A percentile compares a stretch with the other conserved stretches of the same genome.
phyloP scores from a whole-genome alignment of 1,140 invertebrate species.

The Mycetomoellerius zeteki region DNA sequence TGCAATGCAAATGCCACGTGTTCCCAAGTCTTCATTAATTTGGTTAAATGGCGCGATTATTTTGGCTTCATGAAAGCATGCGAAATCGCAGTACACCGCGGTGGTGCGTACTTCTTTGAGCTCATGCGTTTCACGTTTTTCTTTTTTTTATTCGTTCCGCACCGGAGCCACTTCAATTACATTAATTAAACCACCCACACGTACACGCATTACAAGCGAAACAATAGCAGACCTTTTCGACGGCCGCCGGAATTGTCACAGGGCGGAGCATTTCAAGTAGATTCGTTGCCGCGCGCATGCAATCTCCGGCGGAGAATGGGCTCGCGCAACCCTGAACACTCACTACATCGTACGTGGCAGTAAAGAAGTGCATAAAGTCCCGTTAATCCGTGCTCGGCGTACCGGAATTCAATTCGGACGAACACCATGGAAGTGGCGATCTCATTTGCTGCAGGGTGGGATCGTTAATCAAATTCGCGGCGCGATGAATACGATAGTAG shows the following conservation, averaged over 20 bases:
- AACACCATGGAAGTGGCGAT: slow-evolving; percentile 67
- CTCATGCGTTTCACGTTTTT: slow-evolving; percentile 19
- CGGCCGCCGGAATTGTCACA: slow-evolving; percentile 71
- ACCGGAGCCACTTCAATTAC: slow-evolving; percentile 75
- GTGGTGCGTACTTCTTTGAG: slow-evolving; percentile 22
- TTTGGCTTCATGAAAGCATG: slow-evolving; percentile 21
- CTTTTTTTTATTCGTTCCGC: slow-evolving; percentile 54
- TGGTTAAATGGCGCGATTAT: slow-evolving; percentile 44
- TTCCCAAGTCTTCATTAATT: slow-evolving; percentile 65
- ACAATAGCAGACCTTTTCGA: slow-evolving; percentile 73
- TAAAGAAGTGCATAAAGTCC: slow-evolving; percentile 74
- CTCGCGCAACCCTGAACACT: slow-evolving; percentile 49
- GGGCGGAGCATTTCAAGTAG: slow-evolving; percentile 74
- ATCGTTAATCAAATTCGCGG: slow-evolving; percentile 74
- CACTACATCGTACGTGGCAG: slow-evolving; percentile 48
- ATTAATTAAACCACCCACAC: slow-evolving; percentile 77
- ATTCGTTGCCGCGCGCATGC: slow-evolving; percentile 61
- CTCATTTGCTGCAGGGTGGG: slow-evolving; percentile 68
- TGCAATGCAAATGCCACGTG: slow-evolving; percentile 26
- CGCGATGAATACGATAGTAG: slow-evolving; percentile 52
- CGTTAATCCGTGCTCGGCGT: slow-evolving; percentile 73
- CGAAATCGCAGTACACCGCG: slow-evolving; percentile 3
- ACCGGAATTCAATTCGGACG: slow-evolving; percentile 72
- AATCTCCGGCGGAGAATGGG: slow-evolving; percentile 67
- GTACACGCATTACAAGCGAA: slow-evolving; percentile 61